These are phyloP conservation scores for Microtus richardsoni DNA, from an alignment of 2,113 vertebrate species.

Conservation along the genomic window DNA sequence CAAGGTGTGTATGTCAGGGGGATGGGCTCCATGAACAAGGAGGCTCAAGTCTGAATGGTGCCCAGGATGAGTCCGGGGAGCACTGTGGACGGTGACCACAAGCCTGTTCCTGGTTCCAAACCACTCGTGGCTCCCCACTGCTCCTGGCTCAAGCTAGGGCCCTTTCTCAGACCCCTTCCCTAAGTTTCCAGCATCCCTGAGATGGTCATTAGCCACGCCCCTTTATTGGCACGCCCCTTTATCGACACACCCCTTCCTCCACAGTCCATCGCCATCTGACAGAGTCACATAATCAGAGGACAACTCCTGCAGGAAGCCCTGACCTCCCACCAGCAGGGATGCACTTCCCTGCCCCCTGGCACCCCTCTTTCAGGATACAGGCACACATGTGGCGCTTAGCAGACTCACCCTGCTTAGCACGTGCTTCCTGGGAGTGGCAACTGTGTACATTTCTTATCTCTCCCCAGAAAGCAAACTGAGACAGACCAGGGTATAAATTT, in stretches of 20 bases:
- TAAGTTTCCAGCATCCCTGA: background rate
- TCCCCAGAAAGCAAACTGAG: background rate
- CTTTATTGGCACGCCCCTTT: background rate
- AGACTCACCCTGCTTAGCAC: background rate
- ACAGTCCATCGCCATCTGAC: background rate
- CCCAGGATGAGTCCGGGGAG: background rate
- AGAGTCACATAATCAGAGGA: background rate
- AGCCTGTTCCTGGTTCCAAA: background rate
- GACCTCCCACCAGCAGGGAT: background rate
- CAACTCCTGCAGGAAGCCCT: background rate
- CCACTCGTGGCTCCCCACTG: background rate
- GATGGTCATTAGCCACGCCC: background rate
- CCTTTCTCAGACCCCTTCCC: background rate
- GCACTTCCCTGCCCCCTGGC: background rate
- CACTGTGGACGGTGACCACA: rapidly evolving
- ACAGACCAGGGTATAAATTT: constrained; percentile 14
- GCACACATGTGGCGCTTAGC: background rate
- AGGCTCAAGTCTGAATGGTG: background rate
- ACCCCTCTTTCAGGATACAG: too few relatives aligned
- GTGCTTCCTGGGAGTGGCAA: background rate
- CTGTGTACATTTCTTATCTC: constrained; percentile 55
- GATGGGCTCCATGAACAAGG: too few relatives aligned
- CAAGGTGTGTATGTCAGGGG: background rate
- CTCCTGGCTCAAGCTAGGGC: background rate
- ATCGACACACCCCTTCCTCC: background rate